Evolutionary conservation across 2,888 invertebrate genomes (phyloP).

Genomic region (Stenodera caucasica): DNA sequence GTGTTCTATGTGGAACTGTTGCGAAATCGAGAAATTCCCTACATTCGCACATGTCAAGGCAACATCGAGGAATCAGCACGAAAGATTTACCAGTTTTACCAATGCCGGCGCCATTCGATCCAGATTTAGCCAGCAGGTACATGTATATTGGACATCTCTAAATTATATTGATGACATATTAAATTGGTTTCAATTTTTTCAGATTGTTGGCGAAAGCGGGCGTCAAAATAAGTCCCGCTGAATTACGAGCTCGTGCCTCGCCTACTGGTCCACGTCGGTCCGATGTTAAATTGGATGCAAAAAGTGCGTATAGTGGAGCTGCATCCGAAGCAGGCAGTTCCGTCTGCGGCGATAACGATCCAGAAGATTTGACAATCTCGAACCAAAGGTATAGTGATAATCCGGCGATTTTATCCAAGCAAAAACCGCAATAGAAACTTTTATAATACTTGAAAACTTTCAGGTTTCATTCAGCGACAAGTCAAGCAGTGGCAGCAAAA

Average conservation of each 20-base stretch:
- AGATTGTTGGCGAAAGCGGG: slow-evolving; percentile 85
- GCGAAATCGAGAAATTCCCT: slow-evolving; percentile 90
- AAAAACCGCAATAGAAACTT: no score
- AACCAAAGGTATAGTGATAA: slow-evolving; percentile 57
- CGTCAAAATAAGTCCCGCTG: slow-evolving; percentile 82
- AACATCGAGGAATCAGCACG: slow-evolving; percentile 90
- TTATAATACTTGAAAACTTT: no score
- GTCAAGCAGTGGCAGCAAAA: slow-evolving; percentile 67
- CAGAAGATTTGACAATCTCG: slow-evolving; percentile 78
- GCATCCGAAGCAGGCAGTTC: slow-evolving; percentile 71
- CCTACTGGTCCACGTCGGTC: slow-evolving; percentile 80
- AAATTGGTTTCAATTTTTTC: slow-evolving; percentile 35
- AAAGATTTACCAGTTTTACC: slow-evolving; percentile 90
- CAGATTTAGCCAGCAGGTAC: slow-evolving; percentile 80
- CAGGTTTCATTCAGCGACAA: slow-evolving; percentile 47
- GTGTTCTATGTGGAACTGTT: slow-evolving; percentile 89
- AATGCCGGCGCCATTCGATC: slow-evolving; percentile 91
- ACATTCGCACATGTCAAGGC: slow-evolving; percentile 92
- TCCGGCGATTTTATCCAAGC: no score
- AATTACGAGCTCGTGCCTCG: slow-evolving; percentile 80
- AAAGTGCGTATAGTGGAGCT: slow-evolving; percentile 67
- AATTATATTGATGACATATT: background rate
- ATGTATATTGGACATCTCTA: slow-evolving; percentile 34
- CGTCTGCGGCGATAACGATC: slow-evolving; percentile 77
- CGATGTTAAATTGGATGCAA: slow-evolving; percentile 77